phyloP scores from a whole-genome alignment of 1,140 invertebrate species.

The Trichonephila clavata region DNA sequence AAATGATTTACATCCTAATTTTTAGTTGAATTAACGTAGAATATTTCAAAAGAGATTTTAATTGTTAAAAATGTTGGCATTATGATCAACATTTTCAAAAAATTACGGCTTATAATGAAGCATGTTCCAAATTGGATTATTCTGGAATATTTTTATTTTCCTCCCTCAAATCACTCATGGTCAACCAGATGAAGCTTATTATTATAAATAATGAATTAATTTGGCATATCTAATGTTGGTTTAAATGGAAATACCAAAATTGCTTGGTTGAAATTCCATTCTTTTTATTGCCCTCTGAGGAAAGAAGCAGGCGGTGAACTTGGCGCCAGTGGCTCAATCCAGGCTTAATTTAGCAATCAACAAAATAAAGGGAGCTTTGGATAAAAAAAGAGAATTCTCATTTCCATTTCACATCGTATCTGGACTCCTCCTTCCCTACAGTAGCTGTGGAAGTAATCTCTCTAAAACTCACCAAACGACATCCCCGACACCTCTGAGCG shows the following conservation, averaged over 20 bases:
- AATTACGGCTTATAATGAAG: too few species aligned
- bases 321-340: too few species aligned
- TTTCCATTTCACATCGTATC: background rate
- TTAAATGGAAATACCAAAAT: background rate
- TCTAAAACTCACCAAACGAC: background rate
- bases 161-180: too few species aligned
- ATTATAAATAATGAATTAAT: background rate
- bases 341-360: background rate
- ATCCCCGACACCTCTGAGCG: background rate
- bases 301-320: too few species aligned
- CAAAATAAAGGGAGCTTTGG: background rate
- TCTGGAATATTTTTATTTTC: too few species aligned
- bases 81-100: too few species aligned
- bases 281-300: background rate
- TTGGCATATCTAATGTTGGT: background rate
- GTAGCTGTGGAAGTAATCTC: background rate
- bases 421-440: background rate
- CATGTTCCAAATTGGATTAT: too few species aligned
- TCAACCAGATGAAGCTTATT: too few species aligned
- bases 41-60: too few species aligned
- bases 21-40: too few species aligned
- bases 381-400: background rate
- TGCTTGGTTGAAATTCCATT: background rate
- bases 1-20: too few species aligned
- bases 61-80: too few species aligned